Percentiles rank a stretch among this genome's conserved stretches.
phyloP scores from a whole-genome alignment of 2,888 invertebrate genomes.

The Meteorus colon region DNA sequence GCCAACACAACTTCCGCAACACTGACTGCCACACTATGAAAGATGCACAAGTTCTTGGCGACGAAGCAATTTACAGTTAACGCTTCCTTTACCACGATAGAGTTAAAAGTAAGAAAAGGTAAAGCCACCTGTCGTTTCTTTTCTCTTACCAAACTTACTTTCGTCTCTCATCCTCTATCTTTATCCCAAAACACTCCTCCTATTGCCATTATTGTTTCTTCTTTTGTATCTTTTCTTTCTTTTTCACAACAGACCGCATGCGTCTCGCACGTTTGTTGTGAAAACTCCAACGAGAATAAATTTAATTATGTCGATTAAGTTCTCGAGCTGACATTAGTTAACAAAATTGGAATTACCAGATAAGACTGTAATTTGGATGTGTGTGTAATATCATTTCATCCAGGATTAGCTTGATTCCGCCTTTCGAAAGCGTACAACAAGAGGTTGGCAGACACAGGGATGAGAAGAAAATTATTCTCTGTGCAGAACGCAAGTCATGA shows the following conservation, averaged over 20 bases:
- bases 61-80: constrained; percentile 45
- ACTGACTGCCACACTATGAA: constrained; percentile 37
- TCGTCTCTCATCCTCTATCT: neutral
- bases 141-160: constrained; percentile 37
- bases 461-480: neutral
- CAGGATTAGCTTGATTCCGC: constrained; percentile 34
- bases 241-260: neutral
- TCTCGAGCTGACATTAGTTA: constrained; percentile 38
- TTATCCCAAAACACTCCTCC: neutral
- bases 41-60: constrained; percentile 46
- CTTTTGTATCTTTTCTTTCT: neutral
- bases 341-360: neutral
- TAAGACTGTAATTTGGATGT: neutral
- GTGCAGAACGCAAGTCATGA: neutral
- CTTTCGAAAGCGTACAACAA: neutral
- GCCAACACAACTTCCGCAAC: constrained; percentile 42
- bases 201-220: neutral
- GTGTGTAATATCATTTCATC: constrained; percentile 26
- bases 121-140: constrained; percentile 35
- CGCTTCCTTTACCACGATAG: constrained; percentile 38
- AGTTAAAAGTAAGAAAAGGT: constrained; percentile 24
- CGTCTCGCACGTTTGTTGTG: constrained; percentile 6
- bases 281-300: constrained; percentile 28
- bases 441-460: neutral
- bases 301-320: constrained; percentile 43